Evolutionary conservation across 2,888 invertebrate genomes (phyloP).

Genomic region (Scaptomyza flava): DNA sequence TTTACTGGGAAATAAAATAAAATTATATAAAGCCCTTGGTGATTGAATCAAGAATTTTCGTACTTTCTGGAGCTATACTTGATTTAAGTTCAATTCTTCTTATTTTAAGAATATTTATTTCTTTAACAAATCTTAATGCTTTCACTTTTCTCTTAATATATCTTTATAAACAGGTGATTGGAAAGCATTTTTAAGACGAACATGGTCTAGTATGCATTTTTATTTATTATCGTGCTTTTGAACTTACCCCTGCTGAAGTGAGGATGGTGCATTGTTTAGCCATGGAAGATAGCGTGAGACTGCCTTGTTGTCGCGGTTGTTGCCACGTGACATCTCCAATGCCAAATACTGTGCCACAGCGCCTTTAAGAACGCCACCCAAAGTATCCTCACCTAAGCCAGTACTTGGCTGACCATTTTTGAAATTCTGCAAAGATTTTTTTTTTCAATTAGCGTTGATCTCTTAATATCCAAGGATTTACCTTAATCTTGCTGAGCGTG

Average conservation of each 20-base stretch:
- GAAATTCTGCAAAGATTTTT: constrained; percentile 68
- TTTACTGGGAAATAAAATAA: too few species aligned
- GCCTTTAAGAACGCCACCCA: constrained; percentile 98
- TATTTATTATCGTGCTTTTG: background rate
- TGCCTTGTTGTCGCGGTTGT: constrained; percentile 92
- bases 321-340: constrained; percentile 95
- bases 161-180: too few species aligned
- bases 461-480: constrained; percentile 77
- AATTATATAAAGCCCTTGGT: too few species aligned
- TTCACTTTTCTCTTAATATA: too few species aligned
- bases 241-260: constrained; percentile 91
- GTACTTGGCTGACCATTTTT: constrained; percentile 87
- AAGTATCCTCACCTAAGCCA: constrained; percentile 96
- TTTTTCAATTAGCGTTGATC: background rate
- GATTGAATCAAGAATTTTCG: too few species aligned
- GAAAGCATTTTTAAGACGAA: too few species aligned
- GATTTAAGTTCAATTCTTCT: too few species aligned
- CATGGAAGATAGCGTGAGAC: constrained; percentile 94
- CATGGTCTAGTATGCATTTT: too few species aligned
- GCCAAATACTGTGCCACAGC: constrained; percentile 97
- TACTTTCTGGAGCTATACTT: too few species aligned
- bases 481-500: constrained; percentile 98
- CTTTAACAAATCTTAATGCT: too few species aligned
- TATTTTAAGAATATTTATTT: too few species aligned
- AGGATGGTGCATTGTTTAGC: constrained; percentile 92